Evolutionary conservation across 2,888 invertebrate species (phyloP), one percentile per base, ranked within the genome.

Genomic region (Autographa gamma): DNA sequence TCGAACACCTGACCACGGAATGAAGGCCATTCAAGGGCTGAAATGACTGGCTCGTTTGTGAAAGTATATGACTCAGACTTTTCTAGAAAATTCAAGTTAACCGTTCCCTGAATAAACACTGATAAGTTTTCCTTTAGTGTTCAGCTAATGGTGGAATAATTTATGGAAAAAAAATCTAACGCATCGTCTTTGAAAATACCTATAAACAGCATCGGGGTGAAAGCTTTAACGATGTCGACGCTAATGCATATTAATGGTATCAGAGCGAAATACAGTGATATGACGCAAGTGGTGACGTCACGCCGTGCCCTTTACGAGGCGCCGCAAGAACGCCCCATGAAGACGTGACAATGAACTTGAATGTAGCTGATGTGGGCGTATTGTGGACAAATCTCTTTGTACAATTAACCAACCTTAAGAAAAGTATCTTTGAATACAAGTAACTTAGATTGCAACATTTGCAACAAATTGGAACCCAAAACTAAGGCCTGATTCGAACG

Each of bases 231-330:
- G 74, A 65, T 73, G 75, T 74, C 72, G 71, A 63, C 76, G 74
- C 83, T 88, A 87, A 89, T 89, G 88, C 86, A 89, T 88, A 88
- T 88, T 87, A 85, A 89, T 86, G 85, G 79, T 64, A 73, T 69
- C 66, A 54, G 67, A 79, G 73, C 69, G 71, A 74, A 67, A 79
- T 86, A 82, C 80, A 73, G 59, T 66, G 64, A 61, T 73, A 67
- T 82, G 83, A 83, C 85, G 83, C 77, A 82, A 60, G 69, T 64
- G 38, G 18, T 89, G 89, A 89, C 89, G 89, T 88, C 86, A 90
- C 71, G 71, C 66, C 69, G 65, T 69, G 73, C 70, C 76, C 76
- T 82, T 78, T 70, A 75, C 71, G 71, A 71, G 64, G 65, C 68
- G 65, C 70, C 75, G 71, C 60, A 74, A 70, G 71, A 66, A 70